phyloP scores from a whole-genome alignment of 23 tunicate species.

The Phallusia fumigata region DNA sequence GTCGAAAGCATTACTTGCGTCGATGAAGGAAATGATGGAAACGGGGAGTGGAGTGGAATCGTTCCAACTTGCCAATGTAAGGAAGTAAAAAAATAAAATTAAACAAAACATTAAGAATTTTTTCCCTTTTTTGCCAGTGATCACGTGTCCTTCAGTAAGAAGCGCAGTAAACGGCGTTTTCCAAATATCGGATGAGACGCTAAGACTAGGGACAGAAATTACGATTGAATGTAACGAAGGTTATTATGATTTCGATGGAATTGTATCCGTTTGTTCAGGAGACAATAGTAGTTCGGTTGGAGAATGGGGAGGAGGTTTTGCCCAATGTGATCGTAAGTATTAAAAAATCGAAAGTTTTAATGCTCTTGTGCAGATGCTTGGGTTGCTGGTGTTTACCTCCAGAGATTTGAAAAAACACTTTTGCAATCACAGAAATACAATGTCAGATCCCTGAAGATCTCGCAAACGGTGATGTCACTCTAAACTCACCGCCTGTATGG shows the following conservation, averaged over 20 bases:
- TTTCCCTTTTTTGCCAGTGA: slow-evolving; percentile 11
- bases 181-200: background rate
- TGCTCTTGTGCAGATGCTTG: too few relatives aligned
- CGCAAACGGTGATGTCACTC: background rate
- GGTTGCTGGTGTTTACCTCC: too few relatives aligned
- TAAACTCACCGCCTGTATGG: background rate
- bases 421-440: background rate
- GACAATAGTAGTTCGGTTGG: slow-evolving; percentile 33
- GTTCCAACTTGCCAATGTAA: slow-evolving; percentile 22
- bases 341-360: background rate
- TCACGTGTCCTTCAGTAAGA: slow-evolving; percentile 15
- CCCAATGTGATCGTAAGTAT: slow-evolving; percentile 52
- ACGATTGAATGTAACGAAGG: slow-evolving; percentile 15
- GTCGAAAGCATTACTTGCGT: background rate
- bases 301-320: slow-evolving; percentile 44
- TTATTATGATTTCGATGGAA: background rate
- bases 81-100: background rate
- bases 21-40: slow-evolving; percentile 30
- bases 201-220: slow-evolving; percentile 22
- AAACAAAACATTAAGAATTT: background rate
- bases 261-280: background rate
- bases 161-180: slow-evolving; percentile 14
- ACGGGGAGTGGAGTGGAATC: slow-evolving; percentile 34
- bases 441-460: background rate
- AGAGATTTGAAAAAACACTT: background rate